Evolutionary conservation across 2,888 invertebrate species (phyloP).

Genomic region (Leptinotarsa tumamoca): DNA sequence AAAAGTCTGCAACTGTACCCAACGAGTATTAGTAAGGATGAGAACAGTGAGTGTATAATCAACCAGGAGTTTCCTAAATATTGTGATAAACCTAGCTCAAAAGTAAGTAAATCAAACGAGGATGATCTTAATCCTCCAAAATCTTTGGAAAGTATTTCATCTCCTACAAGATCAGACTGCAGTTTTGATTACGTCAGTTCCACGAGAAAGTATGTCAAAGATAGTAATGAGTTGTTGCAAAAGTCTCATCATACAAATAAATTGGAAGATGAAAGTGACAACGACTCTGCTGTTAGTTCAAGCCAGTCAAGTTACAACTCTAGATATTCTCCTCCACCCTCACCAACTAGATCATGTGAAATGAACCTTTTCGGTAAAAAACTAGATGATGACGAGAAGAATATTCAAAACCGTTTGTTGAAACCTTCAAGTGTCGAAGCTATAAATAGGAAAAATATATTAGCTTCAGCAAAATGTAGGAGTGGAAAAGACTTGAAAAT

Average conservation of each 20-base stretch:
- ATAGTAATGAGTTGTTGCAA: conserved; percentile 37
- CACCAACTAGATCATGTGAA: conserved; percentile 68
- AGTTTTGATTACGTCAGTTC: conserved; percentile 69
- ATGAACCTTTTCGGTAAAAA: conserved; percentile 41
- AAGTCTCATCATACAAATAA: conserved; percentile 44
- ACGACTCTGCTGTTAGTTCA: conserved; percentile 89
- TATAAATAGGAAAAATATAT: conserved; percentile 86
- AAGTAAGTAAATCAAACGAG: conserved; percentile 49
- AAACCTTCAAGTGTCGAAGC: conserved; percentile 86
- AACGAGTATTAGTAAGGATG: conserved; percentile 45
- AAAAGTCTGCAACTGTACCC: conserved; percentile 78
- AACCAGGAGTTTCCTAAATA: conserved; percentile 42
- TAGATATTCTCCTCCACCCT: conserved; percentile 79
- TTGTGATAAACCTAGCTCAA: conserved; percentile 47
- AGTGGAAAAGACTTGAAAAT: conserved; percentile 82
- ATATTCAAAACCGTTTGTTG: conserved; percentile 73
- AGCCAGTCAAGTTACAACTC: conserved; percentile 84
- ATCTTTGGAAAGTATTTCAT: conserved; percentile 72
- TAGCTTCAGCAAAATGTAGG: conserved; percentile 87
- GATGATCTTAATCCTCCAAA: conserved; percentile 66
- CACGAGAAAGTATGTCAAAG: conserved; percentile 34
- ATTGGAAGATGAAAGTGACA: conserved; percentile 79
- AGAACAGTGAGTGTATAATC: conserved; percentile 47
- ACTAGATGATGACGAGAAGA: conserved; percentile 50
- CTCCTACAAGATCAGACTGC: conserved; percentile 71